These are phyloP conservation scores for Engystomops pustulosus DNA, from an alignment of 2,113 vertebrate species.

Conservation along the genomic window DNA sequence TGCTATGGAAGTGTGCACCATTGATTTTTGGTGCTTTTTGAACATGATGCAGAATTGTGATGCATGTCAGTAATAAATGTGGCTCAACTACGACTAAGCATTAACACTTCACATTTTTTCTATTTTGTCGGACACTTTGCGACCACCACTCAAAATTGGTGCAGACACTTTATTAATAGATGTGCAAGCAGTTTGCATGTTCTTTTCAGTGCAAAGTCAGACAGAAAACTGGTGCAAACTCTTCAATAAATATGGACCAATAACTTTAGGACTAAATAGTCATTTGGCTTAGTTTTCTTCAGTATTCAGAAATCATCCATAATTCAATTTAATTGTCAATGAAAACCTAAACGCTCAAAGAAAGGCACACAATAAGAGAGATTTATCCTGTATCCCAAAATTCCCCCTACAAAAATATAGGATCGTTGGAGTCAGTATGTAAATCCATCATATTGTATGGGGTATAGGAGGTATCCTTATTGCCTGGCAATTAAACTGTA, in stretches of 20 bases:
- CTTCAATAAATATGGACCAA: background rate
- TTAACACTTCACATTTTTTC: no score
- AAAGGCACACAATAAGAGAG: background rate
- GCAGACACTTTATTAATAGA: no score
- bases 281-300: background rate
- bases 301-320: background rate
- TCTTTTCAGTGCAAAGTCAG: no score
- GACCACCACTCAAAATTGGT: no score
- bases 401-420: slow-evolving; percentile 12
- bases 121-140: no score
- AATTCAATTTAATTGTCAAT: background rate
- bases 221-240: background rate
- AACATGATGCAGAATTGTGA: no score
- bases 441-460: background rate
- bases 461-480: slow-evolving; percentile 1
- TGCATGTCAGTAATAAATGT: no score
- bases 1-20: no score
- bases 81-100: no score
- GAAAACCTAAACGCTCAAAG: background rate
- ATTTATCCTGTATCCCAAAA: slow-evolving; percentile 7
- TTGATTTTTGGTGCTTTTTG: no score
- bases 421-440: background rate
- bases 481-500: background rate
- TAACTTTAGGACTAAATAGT: background rate
- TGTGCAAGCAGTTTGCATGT: no score